Percentiles rank a stretch among this genome's conserved stretches.
These are phyloP conservation scores for Microtus richardsoni DNA, from an alignment of 2,113 vertebrate genomes.

Conservation along the genomic window DNA sequence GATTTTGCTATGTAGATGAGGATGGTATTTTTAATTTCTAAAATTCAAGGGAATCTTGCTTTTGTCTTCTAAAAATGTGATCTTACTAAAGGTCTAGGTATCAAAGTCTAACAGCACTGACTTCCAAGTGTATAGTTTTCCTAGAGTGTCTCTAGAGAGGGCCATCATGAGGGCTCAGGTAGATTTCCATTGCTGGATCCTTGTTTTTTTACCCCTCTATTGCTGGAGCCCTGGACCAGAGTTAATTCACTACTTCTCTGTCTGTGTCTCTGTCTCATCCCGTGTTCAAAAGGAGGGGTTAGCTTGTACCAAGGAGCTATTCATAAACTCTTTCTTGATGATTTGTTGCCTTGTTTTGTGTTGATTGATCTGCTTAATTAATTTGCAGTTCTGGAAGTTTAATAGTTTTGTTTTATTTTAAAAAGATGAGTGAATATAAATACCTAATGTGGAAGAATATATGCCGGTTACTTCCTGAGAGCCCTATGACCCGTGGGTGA, in stretches of 20 bases:
- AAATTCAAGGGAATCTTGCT: background rate
- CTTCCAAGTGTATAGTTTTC: background rate
- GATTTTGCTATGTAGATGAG: background rate
- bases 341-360: slow-evolving; percentile 36
- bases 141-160: background rate
- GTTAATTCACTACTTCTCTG: background rate
- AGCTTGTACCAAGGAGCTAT: background rate
- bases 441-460: background rate
- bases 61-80: background rate
- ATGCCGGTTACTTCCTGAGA: background rate
- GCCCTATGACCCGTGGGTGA: background rate
- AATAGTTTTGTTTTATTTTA: slow-evolving; percentile 55
- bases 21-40: slow-evolving; percentile 27
- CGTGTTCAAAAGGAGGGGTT: background rate
- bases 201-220: too few relatives aligned
- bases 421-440: slow-evolving; percentile 3
- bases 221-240: background rate
- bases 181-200: background rate
- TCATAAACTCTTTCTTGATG: background rate
- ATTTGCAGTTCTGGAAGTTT: slow-evolving; percentile 15
- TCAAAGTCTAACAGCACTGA: background rate
- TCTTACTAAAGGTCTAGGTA: background rate
- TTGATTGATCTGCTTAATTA: background rate
- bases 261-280: background rate
- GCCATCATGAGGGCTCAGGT: background rate